Evolutionary conservation across 2,113 vertebrate species (phyloP).

Genomic region (Baryphthengus martii): DNA sequence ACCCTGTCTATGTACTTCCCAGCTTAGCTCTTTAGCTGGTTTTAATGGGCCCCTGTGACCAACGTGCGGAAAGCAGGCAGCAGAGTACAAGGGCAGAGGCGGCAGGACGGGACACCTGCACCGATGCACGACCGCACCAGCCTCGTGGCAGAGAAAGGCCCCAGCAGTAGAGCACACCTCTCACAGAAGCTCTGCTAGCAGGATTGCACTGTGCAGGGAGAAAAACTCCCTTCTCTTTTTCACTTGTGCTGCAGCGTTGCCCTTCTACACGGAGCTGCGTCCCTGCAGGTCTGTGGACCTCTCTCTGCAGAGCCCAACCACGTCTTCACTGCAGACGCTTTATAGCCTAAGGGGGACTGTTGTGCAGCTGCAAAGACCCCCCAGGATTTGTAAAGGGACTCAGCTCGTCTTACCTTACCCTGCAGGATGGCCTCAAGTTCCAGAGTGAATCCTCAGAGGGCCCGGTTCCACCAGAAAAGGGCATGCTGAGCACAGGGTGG

Average conservation of each 20-base stretch:
- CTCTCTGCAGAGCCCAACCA: neutral
- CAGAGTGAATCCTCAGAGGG: slow-evolving; percentile 38
- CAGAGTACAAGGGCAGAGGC: rapidly evolving
- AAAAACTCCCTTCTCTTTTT: neutral
- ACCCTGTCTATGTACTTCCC: neutral
- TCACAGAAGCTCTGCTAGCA: too few relatives aligned
- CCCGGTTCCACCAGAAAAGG: neutral
- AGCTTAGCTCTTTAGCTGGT: neutral
- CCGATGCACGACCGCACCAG: rapidly evolving
- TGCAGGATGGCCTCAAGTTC: slow-evolving; percentile 51
- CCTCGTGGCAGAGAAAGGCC: neutral
- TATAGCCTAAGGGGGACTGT: rapidly evolving
- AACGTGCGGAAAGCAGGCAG: rapidly evolving
- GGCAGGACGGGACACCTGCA: rapidly evolving
- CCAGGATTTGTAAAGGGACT: neutral
- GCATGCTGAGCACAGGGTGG: neutral
- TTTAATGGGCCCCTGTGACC: slow-evolving; percentile 3
- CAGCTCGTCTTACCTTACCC: slow-evolving; percentile 67
- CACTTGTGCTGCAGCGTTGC: rapidly evolving
- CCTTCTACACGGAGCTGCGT: rapidly evolving
- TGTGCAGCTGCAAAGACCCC: neutral
- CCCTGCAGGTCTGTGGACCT: neutral
- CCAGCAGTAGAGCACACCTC: neutral
- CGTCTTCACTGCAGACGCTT: neutral
- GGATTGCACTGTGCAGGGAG: neutral